Base-by-base conservation (phyloP, 2,888 invertebrate genomes). In the Agonopterix alstromeriana region DNA sequence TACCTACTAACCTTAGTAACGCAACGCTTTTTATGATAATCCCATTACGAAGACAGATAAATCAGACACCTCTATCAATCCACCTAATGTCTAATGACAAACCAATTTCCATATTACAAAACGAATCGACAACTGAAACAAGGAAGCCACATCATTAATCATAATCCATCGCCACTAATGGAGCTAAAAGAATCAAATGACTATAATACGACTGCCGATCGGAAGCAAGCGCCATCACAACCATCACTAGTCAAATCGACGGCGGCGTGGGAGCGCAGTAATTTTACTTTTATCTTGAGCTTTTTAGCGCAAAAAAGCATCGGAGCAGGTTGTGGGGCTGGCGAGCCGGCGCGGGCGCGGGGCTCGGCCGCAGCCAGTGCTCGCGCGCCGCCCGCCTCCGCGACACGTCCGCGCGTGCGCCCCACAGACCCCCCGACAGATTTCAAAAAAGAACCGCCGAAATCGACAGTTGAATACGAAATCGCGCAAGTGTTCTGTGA, bases 221-320 rank as follows among this genome's bases (percentile, higher is more conserved):
- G n/a, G 44, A 10, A 35, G 41, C 45, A 5, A 8, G 12, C 45
- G 14, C 14, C 45, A 27, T 27, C 27, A 27, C 5, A 27, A 27
- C 27, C 27, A 27, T 27, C 42, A 11, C 42, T 12, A 43, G 14
- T 27, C 10, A 11, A 35, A 44, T 9, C 12, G 46, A 4, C 38
- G 48, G 60, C 57, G 57, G 61, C 73, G 79, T 77, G 82, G 76
- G 80, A 79, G 73, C 77, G 73, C 63, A 69, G 70, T 70, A 62
- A 67, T 71, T 78, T 77, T 68, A 73, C 75, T 78, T 75, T 76
- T 75, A 73, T 70, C 70, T 65, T 50, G 66, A 74, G 77, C 81
- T 79, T 77, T 72, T 77, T 75, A 67, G 71, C 72, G 77, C 73
- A 81, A 82, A 83, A 38, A 67, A 82, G 82, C 82, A 78, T 78